Base-by-base conservation (phyloP, 2,888 invertebrate species). In the Anthrax anthrax region DNA sequence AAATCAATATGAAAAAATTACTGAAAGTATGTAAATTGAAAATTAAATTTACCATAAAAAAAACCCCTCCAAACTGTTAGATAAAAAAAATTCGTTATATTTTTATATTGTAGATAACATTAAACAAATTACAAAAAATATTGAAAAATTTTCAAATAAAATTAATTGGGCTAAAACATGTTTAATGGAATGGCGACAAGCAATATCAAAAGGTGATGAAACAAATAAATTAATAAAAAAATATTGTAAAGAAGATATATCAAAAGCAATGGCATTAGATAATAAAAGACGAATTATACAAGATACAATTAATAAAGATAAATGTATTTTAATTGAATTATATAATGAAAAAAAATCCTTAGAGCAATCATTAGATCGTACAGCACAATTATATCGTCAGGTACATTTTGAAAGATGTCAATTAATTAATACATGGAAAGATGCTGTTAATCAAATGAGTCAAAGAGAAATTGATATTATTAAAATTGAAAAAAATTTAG, bases 351-450 rank as follows among this genome's bases (percentile, higher is more conserved):
- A 74, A 37, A 66, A 64, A 27, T 73, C 74, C 44, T 65, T 74
- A 52, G 78, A 80, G 54, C 70, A 73, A 50, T 67, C 70, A 46
- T 57, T 76, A n/a, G 70, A 74, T 50, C 66, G 69, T 45, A 73
- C 73, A 0, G 69, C 72, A 1, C 66, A 67, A 47, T 56, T 73
- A 6, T 74, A 73, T 54, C 60, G 66, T 4, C 60, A 78, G 54
- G 77, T 80, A 10, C 74, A 81, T 60, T 70, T 72, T 40, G 81
- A 84, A 58, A 71, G 84, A 14, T 75, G 76, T 32, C 72, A 77
- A 50, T 73, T 84, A 69, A 78, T 84, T 58, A 64, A 67, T 2
- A 84, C 81, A 56, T 86, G 85, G 85, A 77, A 81, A 41, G 72
- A 74, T 38, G 77, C 84, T 2, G 79, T 83, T 1, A 73, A 75